phyloP scores from a whole-genome alignment of 2,888 invertebrate genomes.

The Phasia obesa region DNA sequence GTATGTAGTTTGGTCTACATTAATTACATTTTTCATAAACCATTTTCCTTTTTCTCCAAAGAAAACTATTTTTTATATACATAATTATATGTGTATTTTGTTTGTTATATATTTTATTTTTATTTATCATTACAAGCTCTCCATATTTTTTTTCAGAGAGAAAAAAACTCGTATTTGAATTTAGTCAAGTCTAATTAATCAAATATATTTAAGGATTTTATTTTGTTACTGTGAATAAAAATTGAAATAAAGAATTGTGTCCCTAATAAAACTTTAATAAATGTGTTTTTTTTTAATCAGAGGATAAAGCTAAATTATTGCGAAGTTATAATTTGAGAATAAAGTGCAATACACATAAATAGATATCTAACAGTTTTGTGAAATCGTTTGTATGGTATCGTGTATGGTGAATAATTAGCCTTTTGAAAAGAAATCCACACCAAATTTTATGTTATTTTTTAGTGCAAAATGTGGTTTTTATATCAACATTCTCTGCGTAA shows the following conservation, averaged over 20 bases:
- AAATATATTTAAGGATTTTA: conserved; percentile 24
- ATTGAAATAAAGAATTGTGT: conserved; percentile 46
- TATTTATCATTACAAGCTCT: conserved; percentile 16
- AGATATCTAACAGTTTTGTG: no score
- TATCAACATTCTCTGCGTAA: no score
- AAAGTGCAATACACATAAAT: no score
- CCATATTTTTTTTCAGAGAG: conserved; percentile 21
- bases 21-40: conserved; percentile 16
- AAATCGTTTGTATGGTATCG: no score
- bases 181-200: conserved; percentile 19
- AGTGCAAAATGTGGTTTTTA: no score
- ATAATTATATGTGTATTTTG: conserved; percentile 43
- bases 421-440: no score
- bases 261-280: conserved; percentile 7
- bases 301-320: no score
- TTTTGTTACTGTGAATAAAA: conserved; percentile 56
- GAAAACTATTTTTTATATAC: conserved; percentile 50
- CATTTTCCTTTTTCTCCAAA: conserved; percentile 3
- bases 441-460: no score
- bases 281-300: no score
- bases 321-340: no score
- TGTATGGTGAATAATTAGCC: no score
- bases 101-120: conserved; percentile 60
- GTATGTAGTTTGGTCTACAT: no score
- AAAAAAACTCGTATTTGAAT: conserved; percentile 21